phyloP scores from a whole-genome alignment of 2,797 vertebrate species.

The Prionace glauca region DNA sequence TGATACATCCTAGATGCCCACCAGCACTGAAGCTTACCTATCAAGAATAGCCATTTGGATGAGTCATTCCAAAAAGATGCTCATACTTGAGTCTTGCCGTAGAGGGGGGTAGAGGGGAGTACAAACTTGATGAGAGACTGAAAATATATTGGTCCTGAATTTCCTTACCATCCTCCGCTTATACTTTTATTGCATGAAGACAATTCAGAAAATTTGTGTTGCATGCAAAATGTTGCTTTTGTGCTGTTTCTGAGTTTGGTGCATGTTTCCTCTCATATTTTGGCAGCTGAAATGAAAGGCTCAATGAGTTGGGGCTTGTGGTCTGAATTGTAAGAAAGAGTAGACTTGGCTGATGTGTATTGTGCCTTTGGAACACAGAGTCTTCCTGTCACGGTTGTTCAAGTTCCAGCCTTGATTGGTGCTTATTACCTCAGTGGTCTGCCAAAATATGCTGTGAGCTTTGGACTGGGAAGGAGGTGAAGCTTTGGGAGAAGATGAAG shows the following conservation, averaged over 20 bases:
- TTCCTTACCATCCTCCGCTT: neutral
- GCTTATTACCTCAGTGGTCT: neutral
- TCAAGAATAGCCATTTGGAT: neutral
- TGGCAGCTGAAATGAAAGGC: neutral
- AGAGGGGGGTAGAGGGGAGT: neutral
- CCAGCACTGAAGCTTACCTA: neutral
- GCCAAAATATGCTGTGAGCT: neutral
- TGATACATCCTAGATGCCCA: neutral
- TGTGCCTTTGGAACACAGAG: neutral
- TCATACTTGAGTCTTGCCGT: neutral
- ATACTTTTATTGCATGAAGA: neutral
- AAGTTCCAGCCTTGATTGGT: neutral
- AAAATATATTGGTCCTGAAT: neutral
- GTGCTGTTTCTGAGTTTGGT: neutral
- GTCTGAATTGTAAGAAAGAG: neutral
- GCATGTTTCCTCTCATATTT: neutral
- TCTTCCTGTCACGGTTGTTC: neutral
- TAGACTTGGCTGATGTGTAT: neutral
- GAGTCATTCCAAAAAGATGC: neutral
- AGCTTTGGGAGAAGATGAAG: neutral
- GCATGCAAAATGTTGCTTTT: neutral
- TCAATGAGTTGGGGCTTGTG: neutral
- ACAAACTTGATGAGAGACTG: neutral
- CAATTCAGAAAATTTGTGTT: neutral
- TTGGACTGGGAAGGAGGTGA: neutral